phyloP scores from a whole-genome alignment of 2,113 vertebrate species.

The Corythaixoides concolor region DNA sequence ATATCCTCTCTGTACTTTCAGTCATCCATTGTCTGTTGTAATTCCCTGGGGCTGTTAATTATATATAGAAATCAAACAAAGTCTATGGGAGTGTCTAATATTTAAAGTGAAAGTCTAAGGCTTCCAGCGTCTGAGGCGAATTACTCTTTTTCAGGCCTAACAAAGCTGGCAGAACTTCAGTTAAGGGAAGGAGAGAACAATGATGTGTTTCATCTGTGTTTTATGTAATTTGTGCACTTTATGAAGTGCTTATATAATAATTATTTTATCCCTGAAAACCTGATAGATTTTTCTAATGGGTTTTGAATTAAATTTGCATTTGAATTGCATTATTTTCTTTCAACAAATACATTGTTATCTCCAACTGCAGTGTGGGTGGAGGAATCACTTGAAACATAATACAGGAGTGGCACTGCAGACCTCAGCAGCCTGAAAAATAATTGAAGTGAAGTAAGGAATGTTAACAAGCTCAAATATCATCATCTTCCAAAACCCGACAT shows the following conservation, averaged over 20 bases:
- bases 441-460: slow-evolving; percentile 75
- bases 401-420: slow-evolving; percentile 30
- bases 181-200: slow-evolving; percentile 36
- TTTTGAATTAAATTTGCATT: slow-evolving; percentile 53
- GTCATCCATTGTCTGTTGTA: slow-evolving; percentile 37
- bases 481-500: slow-evolving; percentile 74
- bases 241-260: slow-evolving; percentile 2
- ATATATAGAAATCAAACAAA: slow-evolving; percentile 50
- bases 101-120: slow-evolving; percentile 62
- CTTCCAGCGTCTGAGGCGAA: slow-evolving; percentile 2
- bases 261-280: slow-evolving; percentile 27
- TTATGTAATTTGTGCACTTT: slow-evolving; percentile 29
- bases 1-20: slow-evolving; percentile 38
- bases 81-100: slow-evolving; percentile 28
- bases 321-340: slow-evolving; percentile 36
- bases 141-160: slow-evolving; percentile 50
- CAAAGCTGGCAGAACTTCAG: slow-evolving; percentile 59
- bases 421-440: slow-evolving; percentile 71
- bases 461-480: slow-evolving; percentile 79
- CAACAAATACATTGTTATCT: slow-evolving; percentile 33
- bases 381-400: slow-evolving; percentile 68
- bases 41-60: slow-evolving; percentile 43
- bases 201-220: slow-evolving; percentile 33
- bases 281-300: slow-evolving; percentile 10
- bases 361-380: slow-evolving; percentile 17